Conservation (phyloP, 2,113 vertebrate species). For the Nesospiza acunhae region DNA sequence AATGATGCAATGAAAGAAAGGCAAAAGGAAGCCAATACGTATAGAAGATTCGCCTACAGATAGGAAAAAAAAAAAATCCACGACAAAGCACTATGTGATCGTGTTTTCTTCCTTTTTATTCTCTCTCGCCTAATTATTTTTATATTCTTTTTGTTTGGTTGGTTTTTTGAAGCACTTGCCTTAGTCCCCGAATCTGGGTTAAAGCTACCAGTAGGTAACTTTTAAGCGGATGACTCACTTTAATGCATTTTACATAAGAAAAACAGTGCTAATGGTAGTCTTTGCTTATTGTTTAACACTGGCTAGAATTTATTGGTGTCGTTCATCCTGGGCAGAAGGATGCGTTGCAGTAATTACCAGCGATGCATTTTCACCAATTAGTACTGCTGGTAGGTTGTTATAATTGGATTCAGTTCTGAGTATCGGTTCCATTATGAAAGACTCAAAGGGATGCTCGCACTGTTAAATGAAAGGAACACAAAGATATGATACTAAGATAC, state of each 20-base stretch:
- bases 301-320: conserved; percentile 52
- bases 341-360: conserved; percentile 40
- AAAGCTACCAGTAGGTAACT: conserved; percentile 56
- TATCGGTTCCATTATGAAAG: conserved; percentile 53
- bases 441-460: background rate
- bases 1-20: background rate
- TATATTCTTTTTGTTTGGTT: background rate
- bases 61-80: background rate
- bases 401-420: conserved; percentile 61
- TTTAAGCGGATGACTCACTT: conserved; percentile 68
- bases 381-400: conserved; percentile 51
- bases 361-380: conserved; percentile 55
- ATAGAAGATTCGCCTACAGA: background rate
- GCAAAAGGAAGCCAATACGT: background rate
- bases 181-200: conserved; percentile 55
- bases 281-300: conserved; percentile 34
- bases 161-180: background rate
- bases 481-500: background rate
- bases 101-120: background rate
- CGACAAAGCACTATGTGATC: background rate
- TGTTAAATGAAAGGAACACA: conserved; percentile 9
- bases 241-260: conserved; percentile 72
- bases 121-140: background rate
- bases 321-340: conserved; percentile 33
- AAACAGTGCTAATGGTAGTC: conserved; percentile 51